Evolutionary conservation across 2,888 invertebrate genomes (phyloP).

Genomic region (Mellilla xanthometata): DNA sequence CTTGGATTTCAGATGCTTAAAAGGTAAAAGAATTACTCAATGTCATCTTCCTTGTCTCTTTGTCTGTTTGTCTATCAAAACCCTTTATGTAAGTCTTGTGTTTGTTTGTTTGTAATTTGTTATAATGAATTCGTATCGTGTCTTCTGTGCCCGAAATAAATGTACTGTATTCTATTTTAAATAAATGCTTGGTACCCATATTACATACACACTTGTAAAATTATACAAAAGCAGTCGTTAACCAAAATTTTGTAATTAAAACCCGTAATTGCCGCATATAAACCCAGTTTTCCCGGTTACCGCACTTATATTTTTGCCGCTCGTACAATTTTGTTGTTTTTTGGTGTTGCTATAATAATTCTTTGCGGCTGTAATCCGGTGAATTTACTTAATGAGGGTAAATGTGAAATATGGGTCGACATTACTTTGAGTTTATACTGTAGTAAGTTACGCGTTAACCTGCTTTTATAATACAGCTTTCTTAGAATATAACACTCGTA

Average conservation of each 20-base stretch:
- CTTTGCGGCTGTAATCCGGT: constrained; percentile 11
- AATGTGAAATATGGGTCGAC: constrained; percentile 13
- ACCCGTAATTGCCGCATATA: constrained; percentile 6
- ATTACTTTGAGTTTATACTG: constrained; percentile 11
- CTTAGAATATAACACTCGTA: no score
- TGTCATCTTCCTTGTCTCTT: no score
- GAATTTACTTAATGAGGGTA: constrained; percentile 20
- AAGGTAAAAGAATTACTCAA: no score
- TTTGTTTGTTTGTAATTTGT: no score
- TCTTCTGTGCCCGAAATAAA: no score
- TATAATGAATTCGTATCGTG: no score
- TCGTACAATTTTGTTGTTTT: constrained; percentile 8
- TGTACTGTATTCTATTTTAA: no score
- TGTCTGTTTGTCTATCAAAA: no score
- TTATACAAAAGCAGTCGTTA: neutral
- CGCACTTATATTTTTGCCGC: constrained; percentile 5
- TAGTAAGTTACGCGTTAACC: constrained; percentile 1
- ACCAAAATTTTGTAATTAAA: constrained; percentile 6
- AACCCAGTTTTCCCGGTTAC: neutral
- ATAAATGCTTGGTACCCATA: no score
- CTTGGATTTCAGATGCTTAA: no score
- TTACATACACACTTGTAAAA: neutral
- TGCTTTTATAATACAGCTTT: neutral
- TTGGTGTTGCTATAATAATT: constrained; percentile 11
- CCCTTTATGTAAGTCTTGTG: no score